phyloP scores from a whole-genome alignment of 1,140 invertebrate genomes.

The Oreohelix idahoensis region DNA sequence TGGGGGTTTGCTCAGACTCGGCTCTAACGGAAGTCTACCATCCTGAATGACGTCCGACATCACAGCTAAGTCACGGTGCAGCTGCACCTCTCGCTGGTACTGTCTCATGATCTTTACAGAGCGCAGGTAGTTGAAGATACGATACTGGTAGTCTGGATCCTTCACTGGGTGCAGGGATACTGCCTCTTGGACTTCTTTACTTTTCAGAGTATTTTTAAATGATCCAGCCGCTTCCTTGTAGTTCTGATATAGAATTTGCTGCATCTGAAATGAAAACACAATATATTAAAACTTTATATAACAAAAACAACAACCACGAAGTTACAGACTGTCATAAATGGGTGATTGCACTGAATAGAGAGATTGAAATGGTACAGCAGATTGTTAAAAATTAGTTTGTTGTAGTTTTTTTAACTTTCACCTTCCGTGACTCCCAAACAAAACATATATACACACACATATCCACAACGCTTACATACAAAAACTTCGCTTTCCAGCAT shows the following conservation, averaged over 20 bases:
- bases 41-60: slow-evolving; percentile 56
- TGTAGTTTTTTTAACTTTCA: no score
- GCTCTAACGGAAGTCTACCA: slow-evolving; percentile 44
- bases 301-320: no score
- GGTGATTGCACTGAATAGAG: no score
- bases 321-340: no score
- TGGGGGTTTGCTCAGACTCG: slow-evolving; percentile 79
- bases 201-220: slow-evolving; percentile 89
- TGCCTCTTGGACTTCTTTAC: slow-evolving; percentile 90
- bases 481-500: no score
- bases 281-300: no score
- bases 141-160: slow-evolving; percentile 88
- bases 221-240: slow-evolving; percentile 86
- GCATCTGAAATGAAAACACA: slow-evolving; percentile 83
- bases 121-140: slow-evolving; percentile 81
- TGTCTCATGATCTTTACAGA: slow-evolving; percentile 69
- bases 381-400: no score
- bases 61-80: slow-evolving; percentile 67
- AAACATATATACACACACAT: no score
- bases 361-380: no score
- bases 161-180: slow-evolving; percentile 98
- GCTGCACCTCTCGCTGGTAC: slow-evolving; percentile 65
- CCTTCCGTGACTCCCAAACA: no score
- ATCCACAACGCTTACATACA: no score
- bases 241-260: slow-evolving; percentile 96